Evolutionary conservation across 1,140 invertebrate species (phyloP).

Genomic region (Caenorhabditis tropicalis): DNA sequence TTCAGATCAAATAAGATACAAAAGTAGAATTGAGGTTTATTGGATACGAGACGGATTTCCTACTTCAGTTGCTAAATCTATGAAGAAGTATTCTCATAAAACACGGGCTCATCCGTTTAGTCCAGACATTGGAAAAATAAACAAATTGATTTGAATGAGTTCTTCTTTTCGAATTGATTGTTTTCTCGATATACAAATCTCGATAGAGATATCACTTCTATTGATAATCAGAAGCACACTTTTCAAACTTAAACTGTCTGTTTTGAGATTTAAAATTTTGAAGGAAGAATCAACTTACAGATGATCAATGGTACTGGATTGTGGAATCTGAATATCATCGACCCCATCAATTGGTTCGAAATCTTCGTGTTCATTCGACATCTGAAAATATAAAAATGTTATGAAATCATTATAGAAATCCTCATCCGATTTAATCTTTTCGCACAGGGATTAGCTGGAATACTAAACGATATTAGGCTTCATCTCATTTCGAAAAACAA

Average conservation of each 20-base stretch:
- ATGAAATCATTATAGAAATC: background rate
- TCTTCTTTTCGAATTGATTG: too few relatives aligned
- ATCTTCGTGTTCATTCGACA: conserved; percentile 24
- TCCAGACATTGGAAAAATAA: too few relatives aligned
- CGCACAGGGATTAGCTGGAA: background rate
- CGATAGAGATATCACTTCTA: too few relatives aligned
- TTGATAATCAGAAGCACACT: too few relatives aligned
- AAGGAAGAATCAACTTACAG: background rate
- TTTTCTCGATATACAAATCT: too few relatives aligned
- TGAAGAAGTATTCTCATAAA: too few relatives aligned
- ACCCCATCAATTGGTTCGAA: conserved; percentile 19
- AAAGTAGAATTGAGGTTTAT: background rate
- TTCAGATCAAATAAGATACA: background rate
- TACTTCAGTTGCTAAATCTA: background rate
- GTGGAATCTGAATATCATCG: background rate
- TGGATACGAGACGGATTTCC: background rate
- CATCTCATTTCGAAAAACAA: background rate
- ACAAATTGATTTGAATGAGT: too few relatives aligned
- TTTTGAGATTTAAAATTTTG: too few relatives aligned
- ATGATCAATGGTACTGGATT: conserved; percentile 3
- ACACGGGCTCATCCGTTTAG: too few relatives aligned
- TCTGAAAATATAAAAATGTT: background rate
- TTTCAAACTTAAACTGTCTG: too few relatives aligned
- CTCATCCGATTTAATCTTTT: background rate
- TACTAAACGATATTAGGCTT: background rate